Evolutionary conservation across 2,113 vertebrate genomes (phyloP), one percentile per base, ranked within the genome.

Genomic region (Microcebus griseorufus): DNA sequence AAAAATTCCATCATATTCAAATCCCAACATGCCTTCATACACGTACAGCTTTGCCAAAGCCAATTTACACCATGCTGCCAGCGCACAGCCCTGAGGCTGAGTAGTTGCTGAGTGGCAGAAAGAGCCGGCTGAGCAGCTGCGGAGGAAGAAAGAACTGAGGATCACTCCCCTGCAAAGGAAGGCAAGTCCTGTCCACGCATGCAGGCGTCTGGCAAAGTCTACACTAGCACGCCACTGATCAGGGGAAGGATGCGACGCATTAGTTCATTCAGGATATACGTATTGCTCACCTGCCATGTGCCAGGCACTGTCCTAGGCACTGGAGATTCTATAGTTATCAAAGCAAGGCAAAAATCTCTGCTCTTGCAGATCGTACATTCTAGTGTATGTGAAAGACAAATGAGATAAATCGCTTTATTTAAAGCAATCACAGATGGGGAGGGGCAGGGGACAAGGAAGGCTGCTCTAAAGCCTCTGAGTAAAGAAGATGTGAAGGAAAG

Each of bases 61-160:
- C 27, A 73, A 5, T 5, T 27, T 45, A 69, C 39, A 84, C 88
- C 29, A 1, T 0, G 64, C 34, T 7, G 80, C 94, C 70, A 39
- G 73, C 51, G 58, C 78, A 60, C 11, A 60, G 12, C 64, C 96
- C 48, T 1, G 3, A 78, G 95, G 97, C 94, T 96, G 95, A 96
- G 97, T 95, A 65, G 69, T 72, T 64, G 67, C 23, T 42, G 45
- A 95, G 92, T 13, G 10, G 65, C 87, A 87, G 86, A 60, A 69
- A 14, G 92, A 65, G 67, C 88, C 51, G 9, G 78, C 32, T 22
- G 25, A n/a, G 84, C 88, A 45, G 90, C 94, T 29, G 6, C 2
- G 14, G 76, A 42, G 51, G 75, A 65, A 20, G 37, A 60, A 53
- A 14, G 25, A 0, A 29, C 37, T 3, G 45, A 45, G 67, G 53